phyloP scores from a whole-genome alignment of 37 sponge, comb jelly and placozoan species.

The Ephydatia muelleri region DNA sequence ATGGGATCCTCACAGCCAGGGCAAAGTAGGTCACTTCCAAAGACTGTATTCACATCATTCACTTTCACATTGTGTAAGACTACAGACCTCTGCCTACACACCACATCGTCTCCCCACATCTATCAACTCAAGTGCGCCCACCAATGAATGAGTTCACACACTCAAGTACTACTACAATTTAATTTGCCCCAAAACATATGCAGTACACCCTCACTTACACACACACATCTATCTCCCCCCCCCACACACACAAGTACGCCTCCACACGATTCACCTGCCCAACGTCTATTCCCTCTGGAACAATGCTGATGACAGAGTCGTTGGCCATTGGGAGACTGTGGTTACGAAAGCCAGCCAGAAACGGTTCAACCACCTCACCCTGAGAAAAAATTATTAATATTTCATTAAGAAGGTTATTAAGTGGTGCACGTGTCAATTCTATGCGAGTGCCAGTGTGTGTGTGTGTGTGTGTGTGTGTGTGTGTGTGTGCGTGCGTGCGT shows the following conservation, averaged over 20 bases:
- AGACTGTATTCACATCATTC: too few species aligned
- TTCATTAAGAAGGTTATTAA: not conserved
- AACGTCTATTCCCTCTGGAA: slow-evolving; percentile 22
- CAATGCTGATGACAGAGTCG: slow-evolving; percentile 42
- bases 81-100: too few species aligned
- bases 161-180: not conserved
- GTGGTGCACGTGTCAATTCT: not conserved
- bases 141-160: not conserved
- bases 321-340: slow-evolving; percentile 45
- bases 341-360: slow-evolving; percentile 28
- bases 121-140: too few species aligned
- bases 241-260: slow-evolving; percentile 14
- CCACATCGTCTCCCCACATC: too few species aligned
- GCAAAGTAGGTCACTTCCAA: too few species aligned
- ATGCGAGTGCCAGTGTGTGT: slow-evolving; percentile 21
- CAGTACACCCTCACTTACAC: not conserved
- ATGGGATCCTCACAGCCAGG: too few species aligned
- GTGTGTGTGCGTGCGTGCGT: slow-evolving; percentile 24
- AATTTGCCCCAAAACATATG: not conserved
- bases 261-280: slow-evolving; percentile 4
- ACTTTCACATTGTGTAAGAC: too few species aligned
- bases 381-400: not conserved
- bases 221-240: not conserved
- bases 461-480: slow-evolving; percentile 28
- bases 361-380: slow-evolving; percentile 50